Evolutionary conservation across 2,797 vertebrate genomes (phyloP).

Genomic region (Anguilla megastoma): DNA sequence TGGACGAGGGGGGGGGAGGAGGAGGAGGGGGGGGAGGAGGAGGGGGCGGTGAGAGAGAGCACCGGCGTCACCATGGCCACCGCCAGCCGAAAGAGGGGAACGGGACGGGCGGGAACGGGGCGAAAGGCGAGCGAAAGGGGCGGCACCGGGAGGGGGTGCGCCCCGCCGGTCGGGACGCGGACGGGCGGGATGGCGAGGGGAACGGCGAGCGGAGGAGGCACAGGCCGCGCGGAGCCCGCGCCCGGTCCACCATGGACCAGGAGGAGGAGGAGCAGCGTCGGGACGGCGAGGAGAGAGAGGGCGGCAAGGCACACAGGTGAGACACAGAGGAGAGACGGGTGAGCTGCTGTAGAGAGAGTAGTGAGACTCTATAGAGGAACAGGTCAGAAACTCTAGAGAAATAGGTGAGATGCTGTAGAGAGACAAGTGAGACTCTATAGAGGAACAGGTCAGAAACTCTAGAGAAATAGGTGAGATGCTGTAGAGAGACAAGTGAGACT

Average conservation of each 20-base stretch:
- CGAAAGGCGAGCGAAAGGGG: conserved; percentile 68
- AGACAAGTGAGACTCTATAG: too few species aligned
- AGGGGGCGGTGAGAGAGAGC: conserved; percentile 60
- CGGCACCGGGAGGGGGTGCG: conserved; percentile 72
- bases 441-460: too few species aligned
- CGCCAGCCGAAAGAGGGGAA: conserved; percentile 77
- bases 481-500: too few species aligned
- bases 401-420: too few species aligned
- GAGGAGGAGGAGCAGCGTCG: conserved; percentile 62
- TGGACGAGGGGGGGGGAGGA: conserved; percentile 72
- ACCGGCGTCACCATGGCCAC: conserved; percentile 73
- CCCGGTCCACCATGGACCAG: conserved; percentile 69
- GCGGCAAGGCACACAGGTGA: conserved; percentile 69
- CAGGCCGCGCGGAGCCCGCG: conserved; percentile 71
- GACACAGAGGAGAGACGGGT: not conserved
- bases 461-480: too few species aligned
- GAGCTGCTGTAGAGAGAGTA: not conserved
- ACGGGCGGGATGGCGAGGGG: conserved; percentile 40
- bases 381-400: too few species aligned
- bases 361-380: too few species aligned
- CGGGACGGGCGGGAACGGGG: conserved; percentile 65
- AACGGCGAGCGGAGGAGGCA: conserved; percentile 77
- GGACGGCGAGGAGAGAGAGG: conserved; percentile 66
- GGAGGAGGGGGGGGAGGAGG: conserved; percentile 64
- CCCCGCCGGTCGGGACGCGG: conserved; percentile 53